A percentile compares a stretch with the other conserved stretches of the same genome.
These are phyloP conservation scores for Riparia riparia DNA, from an alignment of 2,113 vertebrate species.

Conservation along the genomic window DNA sequence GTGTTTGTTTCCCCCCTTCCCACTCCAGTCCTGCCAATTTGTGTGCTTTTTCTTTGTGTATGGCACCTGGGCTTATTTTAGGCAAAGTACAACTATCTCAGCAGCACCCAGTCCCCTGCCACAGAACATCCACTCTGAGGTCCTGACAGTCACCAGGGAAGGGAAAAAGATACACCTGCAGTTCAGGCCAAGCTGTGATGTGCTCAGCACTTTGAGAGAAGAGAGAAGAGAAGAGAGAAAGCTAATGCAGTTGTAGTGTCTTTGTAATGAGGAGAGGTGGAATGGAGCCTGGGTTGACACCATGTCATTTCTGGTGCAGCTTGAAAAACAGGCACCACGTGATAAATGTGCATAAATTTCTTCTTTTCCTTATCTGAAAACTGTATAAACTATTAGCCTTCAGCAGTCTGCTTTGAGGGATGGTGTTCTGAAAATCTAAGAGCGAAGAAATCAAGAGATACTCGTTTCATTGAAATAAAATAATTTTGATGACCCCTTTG, in stretches of 20 bases:
- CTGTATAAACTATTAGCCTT: neutral
- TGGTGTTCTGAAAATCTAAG: neutral
- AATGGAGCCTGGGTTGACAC: neutral
- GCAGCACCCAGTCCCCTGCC: neutral
- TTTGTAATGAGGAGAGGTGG: neutral
- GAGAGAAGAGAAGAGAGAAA: too few species aligned
- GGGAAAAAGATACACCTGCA: neutral
- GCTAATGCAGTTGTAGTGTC: neutral
- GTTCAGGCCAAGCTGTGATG: neutral
- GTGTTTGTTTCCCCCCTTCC: neutral
- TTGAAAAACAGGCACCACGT: neutral
- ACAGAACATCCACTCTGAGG: neutral
- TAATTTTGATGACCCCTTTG: neutral
- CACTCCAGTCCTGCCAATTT: rapidly evolving
- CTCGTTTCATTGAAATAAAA: neutral
- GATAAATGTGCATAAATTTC: neutral
- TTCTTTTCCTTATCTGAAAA: neutral
- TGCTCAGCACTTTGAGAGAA: neutral
- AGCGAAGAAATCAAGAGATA: neutral
- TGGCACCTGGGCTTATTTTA: neutral
- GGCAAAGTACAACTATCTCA: neutral
- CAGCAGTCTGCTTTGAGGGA: neutral
- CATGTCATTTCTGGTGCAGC: neutral
- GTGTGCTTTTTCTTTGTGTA: neutral
- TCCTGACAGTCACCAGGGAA: neutral